Evolutionary conservation across 2,797 vertebrate species (phyloP), one percentile per base, ranked within the genome.

Genomic region (Notolepis coatsorum): DNA sequence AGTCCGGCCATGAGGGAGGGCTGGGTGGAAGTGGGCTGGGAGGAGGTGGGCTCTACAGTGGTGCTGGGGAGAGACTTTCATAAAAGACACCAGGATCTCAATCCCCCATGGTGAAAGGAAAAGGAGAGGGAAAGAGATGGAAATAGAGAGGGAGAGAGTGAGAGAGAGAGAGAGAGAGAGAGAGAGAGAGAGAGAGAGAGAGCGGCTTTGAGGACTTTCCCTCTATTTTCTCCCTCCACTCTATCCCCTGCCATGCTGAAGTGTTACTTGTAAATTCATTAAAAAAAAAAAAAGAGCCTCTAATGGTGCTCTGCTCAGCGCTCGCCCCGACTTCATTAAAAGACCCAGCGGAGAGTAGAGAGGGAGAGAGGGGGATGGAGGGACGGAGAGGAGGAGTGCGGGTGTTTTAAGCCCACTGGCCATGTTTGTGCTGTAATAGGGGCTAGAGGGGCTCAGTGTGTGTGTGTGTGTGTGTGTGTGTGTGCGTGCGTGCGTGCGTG

Each of bases 321-420:
- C 68, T 80, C 65, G 55, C 56, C 67, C 66, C 59, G 71, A 70
- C 70, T 82, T 88, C 79, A 83, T 85, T 81, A 85, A 84, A 87
- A 71, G 61, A 55, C 39, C 53, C 61, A 70, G 54, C 39, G 33
- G 49, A 76, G 65, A 72, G 15, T n/a, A 54, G 72, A 58, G 37
- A 35, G 41, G 33, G 59, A 15, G 24, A 13, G 17, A 27, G 2
- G 21, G 30, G n/a, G 3, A 5, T 7, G 1, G 23, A 39, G 17
- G 9, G 45, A 15, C 38, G 57, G 39, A 58, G 55, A 46, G 49
- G 57, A 27, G 70, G 51, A 49, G 66, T 46, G 23, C 58, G 51
- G 28, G 41, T 58, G 74, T 73, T 54, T 65, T 62, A 75, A 68
- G 37, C 63, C 71, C 69, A 61, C 61, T 73, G 77, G 63, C 47